Conservation (phyloP, 2,888 invertebrate species). For the Catocala nupta region DNA sequence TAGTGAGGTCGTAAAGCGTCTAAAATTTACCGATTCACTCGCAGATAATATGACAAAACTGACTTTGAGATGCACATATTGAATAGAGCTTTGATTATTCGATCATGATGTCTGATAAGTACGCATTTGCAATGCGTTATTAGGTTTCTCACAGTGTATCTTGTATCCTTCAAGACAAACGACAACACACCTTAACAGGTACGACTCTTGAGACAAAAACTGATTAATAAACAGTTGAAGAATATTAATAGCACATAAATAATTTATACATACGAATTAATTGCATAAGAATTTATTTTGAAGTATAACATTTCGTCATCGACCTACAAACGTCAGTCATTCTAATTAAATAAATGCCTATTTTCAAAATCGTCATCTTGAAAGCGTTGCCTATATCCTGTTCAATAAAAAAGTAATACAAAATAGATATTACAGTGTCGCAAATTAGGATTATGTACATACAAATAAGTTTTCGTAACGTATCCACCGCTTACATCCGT, state of each 20-base stretch:
- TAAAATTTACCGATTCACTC: slow-evolving; percentile 33
- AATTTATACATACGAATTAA: slow-evolving; percentile 4
- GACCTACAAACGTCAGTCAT: slow-evolving; percentile 9
- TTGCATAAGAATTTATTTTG: slow-evolving; percentile 4
- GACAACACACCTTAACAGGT: neutral
- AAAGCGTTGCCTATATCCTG: slow-evolving; percentile 12
- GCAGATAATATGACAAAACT: slow-evolving; percentile 24
- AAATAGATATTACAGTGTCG: slow-evolving; percentile 33
- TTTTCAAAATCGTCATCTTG: slow-evolving; percentile 10
- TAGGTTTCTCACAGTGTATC: slow-evolving; percentile 19
- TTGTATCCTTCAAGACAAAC: slow-evolving; percentile 13
- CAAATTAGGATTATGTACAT: slow-evolving; percentile 55
- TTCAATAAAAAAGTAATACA: slow-evolving; percentile 27
- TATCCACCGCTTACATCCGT: slow-evolving; percentile 57
- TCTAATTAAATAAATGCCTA: slow-evolving; percentile 5
- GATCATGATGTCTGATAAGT: slow-evolving; percentile 24
- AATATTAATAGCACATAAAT: neutral
- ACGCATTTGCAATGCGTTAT: slow-evolving; percentile 5
- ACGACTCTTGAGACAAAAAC: slow-evolving; percentile 2
- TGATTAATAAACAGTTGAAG: neutral
- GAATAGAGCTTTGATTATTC: slow-evolving; percentile 50
- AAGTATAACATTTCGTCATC: slow-evolving; percentile 9
- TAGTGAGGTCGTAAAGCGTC: slow-evolving; percentile 3
- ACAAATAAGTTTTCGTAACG: slow-evolving; percentile 62
- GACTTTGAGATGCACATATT: slow-evolving; percentile 35